phyloP scores from a whole-genome alignment of 2,888 invertebrate genomes.

The Criorhina ranunculi region DNA sequence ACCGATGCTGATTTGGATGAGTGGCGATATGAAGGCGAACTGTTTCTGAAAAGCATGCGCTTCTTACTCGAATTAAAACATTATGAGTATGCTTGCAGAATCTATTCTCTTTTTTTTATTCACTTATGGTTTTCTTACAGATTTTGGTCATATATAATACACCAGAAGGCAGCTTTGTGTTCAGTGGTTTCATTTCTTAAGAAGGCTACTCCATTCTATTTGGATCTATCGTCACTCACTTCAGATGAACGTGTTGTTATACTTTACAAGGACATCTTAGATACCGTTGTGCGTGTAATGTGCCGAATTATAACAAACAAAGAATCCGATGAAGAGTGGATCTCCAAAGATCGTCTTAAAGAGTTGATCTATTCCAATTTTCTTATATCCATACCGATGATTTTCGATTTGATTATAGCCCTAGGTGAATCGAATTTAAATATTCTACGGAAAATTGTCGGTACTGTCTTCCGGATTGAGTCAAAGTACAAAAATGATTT shows the following conservation, averaged over 20 bases:
- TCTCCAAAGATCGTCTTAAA: slow-evolving; percentile 88
- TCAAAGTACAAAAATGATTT: slow-evolving; percentile 88
- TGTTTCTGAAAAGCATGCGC: slow-evolving; percentile 88
- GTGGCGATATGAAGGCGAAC: slow-evolving; percentile 88
- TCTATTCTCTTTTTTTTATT: background rate
- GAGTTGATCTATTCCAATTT: slow-evolving; percentile 91
- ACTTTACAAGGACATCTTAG: slow-evolving; percentile 87
- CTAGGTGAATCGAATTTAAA: slow-evolving; percentile 89
- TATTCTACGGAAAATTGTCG: slow-evolving; percentile 88
- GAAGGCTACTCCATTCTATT: slow-evolving; percentile 89
- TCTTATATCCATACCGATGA: slow-evolving; percentile 92
- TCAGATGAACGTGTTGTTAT: slow-evolving; percentile 84
- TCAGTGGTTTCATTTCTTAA: slow-evolving; percentile 90
- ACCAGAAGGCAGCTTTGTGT: slow-evolving; percentile 87
- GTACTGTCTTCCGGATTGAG: slow-evolving; percentile 87
- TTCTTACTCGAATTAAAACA: slow-evolving; percentile 89
- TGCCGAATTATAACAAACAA: slow-evolving; percentile 91
- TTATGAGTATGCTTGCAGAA: slow-evolving; percentile 82
- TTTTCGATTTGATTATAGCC: slow-evolving; percentile 91
- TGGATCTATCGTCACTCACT: slow-evolving; percentile 85
- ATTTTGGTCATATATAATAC: slow-evolving; percentile 90
- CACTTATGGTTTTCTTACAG: slow-evolving; percentile 82
- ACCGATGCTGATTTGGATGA: slow-evolving; percentile 87
- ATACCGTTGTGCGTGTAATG: slow-evolving; percentile 89
- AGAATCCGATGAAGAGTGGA: slow-evolving; percentile 90